Evolutionary conservation across 2,797 vertebrate species (phyloP).

Genomic region (Otolemur crassicaudatus): DNA sequence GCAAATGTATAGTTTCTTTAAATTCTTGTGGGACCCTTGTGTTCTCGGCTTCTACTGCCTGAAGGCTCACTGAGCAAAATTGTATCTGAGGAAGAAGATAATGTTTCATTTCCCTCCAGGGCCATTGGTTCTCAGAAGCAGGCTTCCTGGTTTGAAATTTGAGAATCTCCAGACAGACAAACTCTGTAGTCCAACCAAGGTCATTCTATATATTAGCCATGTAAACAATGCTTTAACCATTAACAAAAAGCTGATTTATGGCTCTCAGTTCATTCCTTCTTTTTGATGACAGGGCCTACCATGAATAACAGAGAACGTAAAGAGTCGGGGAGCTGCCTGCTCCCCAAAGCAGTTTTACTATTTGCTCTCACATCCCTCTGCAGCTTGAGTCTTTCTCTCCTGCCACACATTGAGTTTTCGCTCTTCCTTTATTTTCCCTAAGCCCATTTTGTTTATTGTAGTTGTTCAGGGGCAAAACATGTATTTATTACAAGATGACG

Average conservation of each 20-base stretch:
- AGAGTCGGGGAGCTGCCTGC: background rate
- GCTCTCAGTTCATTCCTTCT: constrained; percentile 77
- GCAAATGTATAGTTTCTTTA: background rate
- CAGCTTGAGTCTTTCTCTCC: background rate
- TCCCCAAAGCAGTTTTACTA: constrained; percentile 5
- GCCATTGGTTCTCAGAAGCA: constrained; percentile 77
- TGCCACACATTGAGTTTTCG: constrained; percentile 8
- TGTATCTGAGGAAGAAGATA: constrained; percentile 70
- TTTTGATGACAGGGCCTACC: constrained; percentile 77
- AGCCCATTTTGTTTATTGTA: background rate
- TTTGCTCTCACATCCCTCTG: background rate
- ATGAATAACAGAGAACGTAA: constrained; percentile 60
- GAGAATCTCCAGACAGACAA: constrained; percentile 89
- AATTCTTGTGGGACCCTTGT: constrained; percentile 26
- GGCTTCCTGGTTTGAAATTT: constrained; percentile 77
- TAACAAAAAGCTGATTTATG: constrained; percentile 82
- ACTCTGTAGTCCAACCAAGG: constrained; percentile 86
- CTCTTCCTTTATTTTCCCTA: constrained; percentile 66
- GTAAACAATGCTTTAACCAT: constrained; percentile 83
- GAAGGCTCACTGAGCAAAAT: constrained; percentile 62
- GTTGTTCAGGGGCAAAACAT: background rate
- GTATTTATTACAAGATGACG: constrained; percentile 59
- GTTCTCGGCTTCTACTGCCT: background rate
- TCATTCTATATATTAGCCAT: constrained; percentile 89
- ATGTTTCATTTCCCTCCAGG: constrained; percentile 79